Base-by-base conservation (phyloP, 2,797 vertebrate genomes). In the Falco biarmicus region DNA sequence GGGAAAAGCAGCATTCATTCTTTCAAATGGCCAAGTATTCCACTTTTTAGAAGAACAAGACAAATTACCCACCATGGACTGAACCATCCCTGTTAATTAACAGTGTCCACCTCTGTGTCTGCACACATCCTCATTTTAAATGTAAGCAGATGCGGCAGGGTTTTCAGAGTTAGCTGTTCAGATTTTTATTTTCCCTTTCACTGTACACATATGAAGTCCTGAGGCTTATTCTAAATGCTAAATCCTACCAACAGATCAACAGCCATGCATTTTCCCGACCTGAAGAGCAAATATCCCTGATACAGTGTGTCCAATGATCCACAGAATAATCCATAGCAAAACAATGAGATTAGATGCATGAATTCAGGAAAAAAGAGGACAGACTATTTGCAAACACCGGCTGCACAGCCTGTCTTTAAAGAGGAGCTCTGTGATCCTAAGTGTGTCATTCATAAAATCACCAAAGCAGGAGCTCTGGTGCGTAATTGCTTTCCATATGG, bases 391-490 rank as follows among this genome's bases (percentile, higher is more conserved):
- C 93, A 85, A 94, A 56, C 53, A 87, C 6, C 0, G 81, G 32
- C 66, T 66, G 83, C 87, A 71, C 84, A 53, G 80, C 24, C 76
- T 64, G 91, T 66, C 83, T 96, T 66, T 53, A 57, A 74, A 95
- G 87, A 89, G 82, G 60, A 96, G 87, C 80, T 76, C 90, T 73
- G 87, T 85, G 91, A 95, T 94, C 85, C 92, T 87, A n/a, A 89
- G 71, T 17, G 54, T 87, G 91, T 31, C 91, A 85, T 92, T 94
- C 84, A 71, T 41, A 39, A 69, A 70, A 73, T 63, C 93, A 71
- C 77, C 83, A 84, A 76, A 94, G 91, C 93, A 80, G 90, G 66
- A 95, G 92, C 93, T 86, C 93, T 89, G 86, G 29, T 57, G 57
- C 57, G 50, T 19, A 81, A 56, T 22, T 87, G 93, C 81, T 83